Evolutionary conservation across 2,888 invertebrate genomes (phyloP).

Genomic region (Ryuthela nishihirai): DNA sequence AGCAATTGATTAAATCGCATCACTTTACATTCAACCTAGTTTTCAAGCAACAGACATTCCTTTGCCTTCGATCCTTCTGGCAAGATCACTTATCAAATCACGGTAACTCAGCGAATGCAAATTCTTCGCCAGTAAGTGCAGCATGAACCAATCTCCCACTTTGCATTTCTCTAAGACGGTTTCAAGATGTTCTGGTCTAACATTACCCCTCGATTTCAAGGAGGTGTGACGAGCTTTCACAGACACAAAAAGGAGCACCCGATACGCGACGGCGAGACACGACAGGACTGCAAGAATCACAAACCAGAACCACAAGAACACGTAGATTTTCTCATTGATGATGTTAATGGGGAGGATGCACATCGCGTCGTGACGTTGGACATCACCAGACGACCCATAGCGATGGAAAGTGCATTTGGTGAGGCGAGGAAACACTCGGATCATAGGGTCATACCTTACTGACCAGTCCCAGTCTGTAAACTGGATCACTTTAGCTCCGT

Average conservation of each 20-base stretch:
- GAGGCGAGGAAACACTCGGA: constrained; percentile 75
- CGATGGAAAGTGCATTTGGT: constrained; percentile 89
- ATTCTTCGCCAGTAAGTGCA: constrained; percentile 70
- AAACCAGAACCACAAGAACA: constrained; percentile 60
- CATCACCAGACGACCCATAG: constrained; percentile 79
- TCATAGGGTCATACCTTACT: constrained; percentile 43
- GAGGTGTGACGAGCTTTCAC: constrained; percentile 74
- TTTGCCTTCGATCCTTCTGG: constrained; percentile 57
- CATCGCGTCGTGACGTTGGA: constrained; percentile 80
- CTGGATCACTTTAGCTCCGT: constrained; percentile 53
- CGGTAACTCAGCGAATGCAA: constrained; percentile 81
- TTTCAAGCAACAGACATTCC: no score
- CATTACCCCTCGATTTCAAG: constrained; percentile 76
- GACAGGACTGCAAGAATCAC: constrained; percentile 66
- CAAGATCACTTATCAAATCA: constrained; percentile 67
- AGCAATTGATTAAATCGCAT: no score
- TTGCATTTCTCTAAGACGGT: constrained; percentile 73
- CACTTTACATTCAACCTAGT: no score
- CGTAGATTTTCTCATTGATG: constrained; percentile 80
- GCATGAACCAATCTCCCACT: constrained; percentile 49
- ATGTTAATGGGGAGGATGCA: constrained; percentile 85
- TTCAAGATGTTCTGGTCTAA: constrained; percentile 71
- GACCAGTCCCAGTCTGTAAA: constrained; percentile 41
- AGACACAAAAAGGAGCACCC: constrained; percentile 62
- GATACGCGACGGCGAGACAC: constrained; percentile 75